phyloP scores from a whole-genome alignment of 2,888 invertebrate species.

The Horisme vitalbata region DNA sequence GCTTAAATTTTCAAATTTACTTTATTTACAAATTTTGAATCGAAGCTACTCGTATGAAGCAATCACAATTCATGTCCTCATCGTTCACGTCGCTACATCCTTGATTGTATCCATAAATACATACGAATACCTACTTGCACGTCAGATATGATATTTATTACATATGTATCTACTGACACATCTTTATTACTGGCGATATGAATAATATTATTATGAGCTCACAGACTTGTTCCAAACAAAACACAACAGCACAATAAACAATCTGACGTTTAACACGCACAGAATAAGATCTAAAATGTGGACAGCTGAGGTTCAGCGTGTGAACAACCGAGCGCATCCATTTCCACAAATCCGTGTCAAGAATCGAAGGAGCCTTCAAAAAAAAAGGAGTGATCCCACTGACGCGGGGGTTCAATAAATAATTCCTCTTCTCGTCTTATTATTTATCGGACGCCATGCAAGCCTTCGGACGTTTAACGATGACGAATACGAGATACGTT shows the following conservation, averaged over 20 bases:
- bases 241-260: constrained; percentile 37
- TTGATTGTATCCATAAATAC: constrained; percentile 37
- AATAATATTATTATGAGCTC: constrained; percentile 67
- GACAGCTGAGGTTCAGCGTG: constrained; percentile 44
- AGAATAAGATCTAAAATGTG: constrained; percentile 46
- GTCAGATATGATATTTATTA: constrained; percentile 40
- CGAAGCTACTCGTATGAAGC: constrained; percentile 23
- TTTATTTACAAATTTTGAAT: constrained; percentile 1
- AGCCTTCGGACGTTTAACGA: constrained; percentile 66
- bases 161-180: constrained; percentile 54
- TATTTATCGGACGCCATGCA: constrained; percentile 69
- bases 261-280: constrained; percentile 38
- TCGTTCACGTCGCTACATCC: constrained; percentile 30
- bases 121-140: constrained; percentile 27
- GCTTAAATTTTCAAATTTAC: no score
- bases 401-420: constrained; percentile 64
- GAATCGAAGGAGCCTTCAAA: constrained; percentile 47
- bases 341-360: constrained; percentile 77
- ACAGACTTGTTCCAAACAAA: constrained; percentile 49
- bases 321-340: constrained; percentile 57
- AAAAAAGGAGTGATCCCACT: constrained; percentile 52
- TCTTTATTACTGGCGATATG: constrained; percentile 61
- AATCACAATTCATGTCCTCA: constrained; percentile 30
- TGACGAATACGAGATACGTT: constrained; percentile 80
- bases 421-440: constrained; percentile 65